Evolutionary conservation across 2,113 vertebrate genomes (phyloP).

Genomic region (Ictidomys tridecemlineatus): DNA sequence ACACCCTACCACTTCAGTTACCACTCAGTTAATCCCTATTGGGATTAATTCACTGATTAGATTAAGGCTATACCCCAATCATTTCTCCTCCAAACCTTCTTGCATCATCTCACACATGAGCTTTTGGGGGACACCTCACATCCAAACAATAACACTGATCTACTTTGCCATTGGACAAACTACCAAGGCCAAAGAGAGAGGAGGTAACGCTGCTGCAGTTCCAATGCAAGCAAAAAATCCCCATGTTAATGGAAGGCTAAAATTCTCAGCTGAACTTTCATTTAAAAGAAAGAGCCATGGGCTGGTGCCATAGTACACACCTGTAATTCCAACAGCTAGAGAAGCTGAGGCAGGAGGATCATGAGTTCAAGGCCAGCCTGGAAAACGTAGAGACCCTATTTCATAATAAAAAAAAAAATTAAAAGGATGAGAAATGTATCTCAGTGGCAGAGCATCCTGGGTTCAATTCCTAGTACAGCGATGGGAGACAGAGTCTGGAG

Average conservation of each 20-base stretch:
- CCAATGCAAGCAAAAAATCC: not conserved
- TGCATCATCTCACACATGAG: too few relatives aligned
- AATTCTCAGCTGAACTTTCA: not conserved
- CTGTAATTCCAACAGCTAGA: not conserved
- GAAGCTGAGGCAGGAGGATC: not conserved
- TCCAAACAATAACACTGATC: not conserved
- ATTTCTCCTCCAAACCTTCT: too few relatives aligned
- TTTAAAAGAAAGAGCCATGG: not conserved
- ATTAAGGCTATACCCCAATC: too few relatives aligned
- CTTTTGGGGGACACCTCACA: too few relatives aligned
- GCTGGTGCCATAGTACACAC: not conserved
- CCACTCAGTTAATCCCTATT: too few relatives aligned
- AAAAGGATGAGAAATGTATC: not conserved
- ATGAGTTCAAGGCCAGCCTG: not conserved
- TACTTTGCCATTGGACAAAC: not conserved
- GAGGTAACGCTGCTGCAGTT: not conserved
- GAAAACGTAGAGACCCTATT: not conserved
- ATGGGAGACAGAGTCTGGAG: not conserved
- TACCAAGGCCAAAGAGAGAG: not conserved
- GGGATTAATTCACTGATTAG: too few relatives aligned
- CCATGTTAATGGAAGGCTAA: not conserved
- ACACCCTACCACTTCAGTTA: too few relatives aligned
- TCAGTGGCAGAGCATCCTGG: not conserved
- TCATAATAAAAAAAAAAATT: not conserved
- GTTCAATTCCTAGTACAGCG: too few relatives aligned